Evolutionary conservation across 1,140 invertebrate genomes (phyloP).

Genomic region (Gyrodactylus salaris): DNA sequence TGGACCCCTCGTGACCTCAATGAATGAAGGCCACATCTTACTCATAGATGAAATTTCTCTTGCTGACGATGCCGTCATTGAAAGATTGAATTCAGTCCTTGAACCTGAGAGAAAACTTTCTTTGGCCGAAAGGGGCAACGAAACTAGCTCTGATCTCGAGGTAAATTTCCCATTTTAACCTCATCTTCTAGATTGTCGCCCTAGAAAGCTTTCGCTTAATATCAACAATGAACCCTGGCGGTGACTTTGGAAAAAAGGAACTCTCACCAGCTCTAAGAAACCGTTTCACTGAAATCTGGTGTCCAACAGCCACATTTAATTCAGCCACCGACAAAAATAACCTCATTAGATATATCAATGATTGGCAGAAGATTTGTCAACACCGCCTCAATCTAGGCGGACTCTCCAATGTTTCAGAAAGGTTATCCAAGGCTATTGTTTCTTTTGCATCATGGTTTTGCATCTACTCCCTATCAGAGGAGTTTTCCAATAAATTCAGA

Average conservation of each 20-base stretch:
- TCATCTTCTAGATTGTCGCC: conserved; percentile 21
- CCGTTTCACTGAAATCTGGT: conserved; percentile 96
- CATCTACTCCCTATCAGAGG: conserved; percentile 5
- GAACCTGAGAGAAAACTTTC: conserved; percentile 65
- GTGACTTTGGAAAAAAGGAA: conserved; percentile 97
- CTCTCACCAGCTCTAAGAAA: conserved; percentile 80
- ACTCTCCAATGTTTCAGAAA: conserved; percentile 12
- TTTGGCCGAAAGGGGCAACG: conserved; percentile 39
- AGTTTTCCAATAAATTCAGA: conserved; percentile 2
- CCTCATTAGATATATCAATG: conserved; percentile 15
- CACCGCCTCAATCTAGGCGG: conserved; percentile 24
- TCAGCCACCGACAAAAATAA: neutral
- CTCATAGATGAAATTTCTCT: conserved; percentile 93
- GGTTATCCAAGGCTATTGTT: neutral
- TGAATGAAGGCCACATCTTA: conserved; percentile 52
- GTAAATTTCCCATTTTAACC: neutral
- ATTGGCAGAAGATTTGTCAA: conserved; percentile 9
- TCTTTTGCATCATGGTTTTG: conserved; percentile 23
- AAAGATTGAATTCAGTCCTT: conserved; percentile 71
- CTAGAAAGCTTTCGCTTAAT: conserved; percentile 48
- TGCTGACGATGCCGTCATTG: conserved; percentile 86
- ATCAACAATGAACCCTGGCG: conserved; percentile 97
- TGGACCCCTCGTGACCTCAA: conserved; percentile 59
- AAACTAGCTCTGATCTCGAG: conserved; percentile 9
- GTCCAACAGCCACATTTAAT: conserved; percentile 25